Evolutionary conservation across 2,888 invertebrate species (phyloP), one percentile per base, ranked within the genome.

Genomic region (Hypolimnas misippus): DNA sequence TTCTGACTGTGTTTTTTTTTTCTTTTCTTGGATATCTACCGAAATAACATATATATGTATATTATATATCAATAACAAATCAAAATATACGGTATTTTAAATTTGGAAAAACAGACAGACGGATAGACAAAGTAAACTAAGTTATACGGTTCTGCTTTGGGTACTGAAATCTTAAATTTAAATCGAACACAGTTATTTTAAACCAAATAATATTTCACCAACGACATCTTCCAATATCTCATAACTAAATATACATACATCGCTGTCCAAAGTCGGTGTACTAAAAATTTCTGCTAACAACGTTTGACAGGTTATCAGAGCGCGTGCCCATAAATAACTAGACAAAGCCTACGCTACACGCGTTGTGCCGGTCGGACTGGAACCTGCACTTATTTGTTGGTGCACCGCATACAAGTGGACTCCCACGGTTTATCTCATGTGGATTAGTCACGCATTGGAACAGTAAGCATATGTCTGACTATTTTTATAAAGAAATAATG

Each of bases 401-500:
- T 49, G 62, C 38, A 25, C 49, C 52, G 69, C 65, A 46, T 57
- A 59, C 63, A 62, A 65, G 63, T 63, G 63, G 62, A 65, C 69
- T 69, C 69, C 69, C 69, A 69, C 69, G 63, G 65, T 50, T 46
- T 63, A 65, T 65, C 67, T 67, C 59, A 56, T 59, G 57, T 63
- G 61, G 60, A 68, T 69, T 68, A 69, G 69, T 68, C 69, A 68
- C 67, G 69, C 67, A 62, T 57, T 51, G 63, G 44, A 64, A 51
- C 66, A 66, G 55, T 60, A 35, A 44, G 57, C 64, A 54, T 38
- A 60, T 55, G 58, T 42, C 58, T 21, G 55, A 58, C 58, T 63
- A 56, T 59, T 59, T 63, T 56, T 59, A 56, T 59, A 44, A 44
- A 52, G 42, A 33, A 25, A 44, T 31, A 53, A 53, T 5, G 19